Evolutionary conservation across 2,888 invertebrate genomes (phyloP).

Genomic region (Hirtodrosophila duncani): DNA sequence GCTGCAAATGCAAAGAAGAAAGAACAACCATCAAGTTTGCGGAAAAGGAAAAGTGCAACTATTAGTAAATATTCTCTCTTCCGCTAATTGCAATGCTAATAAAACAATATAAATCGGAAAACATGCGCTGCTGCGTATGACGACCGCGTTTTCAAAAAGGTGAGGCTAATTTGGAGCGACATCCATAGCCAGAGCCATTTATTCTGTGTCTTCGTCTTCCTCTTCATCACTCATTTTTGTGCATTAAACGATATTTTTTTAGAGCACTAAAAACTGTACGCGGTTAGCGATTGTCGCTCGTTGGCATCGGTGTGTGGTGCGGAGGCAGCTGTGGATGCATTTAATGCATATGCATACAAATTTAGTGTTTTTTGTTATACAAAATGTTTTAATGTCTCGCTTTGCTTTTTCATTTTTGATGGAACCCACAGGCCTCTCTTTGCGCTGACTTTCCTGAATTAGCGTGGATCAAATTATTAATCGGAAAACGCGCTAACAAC

Average conservation of each 20-base stretch:
- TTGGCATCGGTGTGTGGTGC: slow-evolving; percentile 12
- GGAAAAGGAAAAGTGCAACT: slow-evolving; percentile 67
- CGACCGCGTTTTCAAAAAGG: slow-evolving; percentile 26
- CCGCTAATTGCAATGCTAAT: slow-evolving; percentile 38
- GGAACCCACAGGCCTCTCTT: slow-evolving; percentile 55
- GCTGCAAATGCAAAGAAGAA: slow-evolving; percentile 46
- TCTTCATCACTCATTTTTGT: slow-evolving; percentile 41
- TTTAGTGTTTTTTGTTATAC: no score
- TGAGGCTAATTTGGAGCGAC: slow-evolving; percentile 2
- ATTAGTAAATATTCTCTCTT: slow-evolving; percentile 31
- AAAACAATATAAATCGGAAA: slow-evolving; percentile 35
- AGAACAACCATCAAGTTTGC: slow-evolving; percentile 63
- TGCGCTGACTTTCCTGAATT: slow-evolving; percentile 16
- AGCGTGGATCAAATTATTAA: no score
- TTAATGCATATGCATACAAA: no score
- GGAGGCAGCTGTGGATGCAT: no score
- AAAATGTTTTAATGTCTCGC: slow-evolving; percentile 52
- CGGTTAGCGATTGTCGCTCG: slow-evolving; percentile 23
- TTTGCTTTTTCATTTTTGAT: slow-evolving; percentile 41
- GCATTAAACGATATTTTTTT: slow-evolving; percentile 48
- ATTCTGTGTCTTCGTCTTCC: slow-evolving; percentile 44
- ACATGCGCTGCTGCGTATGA: slow-evolving; percentile 49
- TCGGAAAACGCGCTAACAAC: no score
- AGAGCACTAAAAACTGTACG: slow-evolving; percentile 67
- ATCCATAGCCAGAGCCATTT: no score